phyloP scores from a whole-genome alignment of 1,140 invertebrate species.

The Drosophila azteca region DNA sequence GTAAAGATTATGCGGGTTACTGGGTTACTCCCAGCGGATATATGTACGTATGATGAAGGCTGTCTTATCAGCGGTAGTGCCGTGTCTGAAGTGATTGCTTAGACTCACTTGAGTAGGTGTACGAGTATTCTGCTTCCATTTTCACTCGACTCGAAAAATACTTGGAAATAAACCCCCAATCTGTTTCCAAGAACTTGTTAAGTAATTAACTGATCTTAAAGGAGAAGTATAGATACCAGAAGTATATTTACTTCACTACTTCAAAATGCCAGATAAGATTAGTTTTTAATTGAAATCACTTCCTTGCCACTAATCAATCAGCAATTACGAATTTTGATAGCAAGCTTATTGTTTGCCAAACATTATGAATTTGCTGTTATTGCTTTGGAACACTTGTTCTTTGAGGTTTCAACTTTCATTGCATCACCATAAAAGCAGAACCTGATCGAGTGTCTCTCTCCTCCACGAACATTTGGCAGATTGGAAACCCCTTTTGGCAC shows the following conservation, averaged over 20 bases:
- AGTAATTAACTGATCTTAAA: no score
- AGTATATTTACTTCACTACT: no score
- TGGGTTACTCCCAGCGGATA: not conserved
- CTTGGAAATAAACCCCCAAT: not conserved
- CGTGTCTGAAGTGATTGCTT: not conserved
- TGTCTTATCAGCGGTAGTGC: slow-evolving; percentile 20
- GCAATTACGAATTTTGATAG: no score
- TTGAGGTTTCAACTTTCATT: not conserved
- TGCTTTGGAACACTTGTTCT: no score
- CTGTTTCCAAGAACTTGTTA: not conserved
- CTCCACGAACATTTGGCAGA: slow-evolving; percentile 1
- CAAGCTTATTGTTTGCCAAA: not conserved
- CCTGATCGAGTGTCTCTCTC: slow-evolving; percentile 1
- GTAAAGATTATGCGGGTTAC: not conserved
- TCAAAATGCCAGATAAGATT: no score
- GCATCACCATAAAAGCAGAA: slow-evolving; percentile 7
- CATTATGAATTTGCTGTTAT: not conserved
- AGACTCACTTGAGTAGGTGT: not conserved
- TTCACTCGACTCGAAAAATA: not conserved
- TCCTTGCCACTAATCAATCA: no score
- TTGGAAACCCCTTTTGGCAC: slow-evolving; percentile 3
- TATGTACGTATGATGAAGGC: not conserved
- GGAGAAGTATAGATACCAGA: no score
- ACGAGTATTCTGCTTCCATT: not conserved
- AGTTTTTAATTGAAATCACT: no score